Conservation (phyloP, 2,113 vertebrate species). For the Donacobius atricapilla region DNA sequence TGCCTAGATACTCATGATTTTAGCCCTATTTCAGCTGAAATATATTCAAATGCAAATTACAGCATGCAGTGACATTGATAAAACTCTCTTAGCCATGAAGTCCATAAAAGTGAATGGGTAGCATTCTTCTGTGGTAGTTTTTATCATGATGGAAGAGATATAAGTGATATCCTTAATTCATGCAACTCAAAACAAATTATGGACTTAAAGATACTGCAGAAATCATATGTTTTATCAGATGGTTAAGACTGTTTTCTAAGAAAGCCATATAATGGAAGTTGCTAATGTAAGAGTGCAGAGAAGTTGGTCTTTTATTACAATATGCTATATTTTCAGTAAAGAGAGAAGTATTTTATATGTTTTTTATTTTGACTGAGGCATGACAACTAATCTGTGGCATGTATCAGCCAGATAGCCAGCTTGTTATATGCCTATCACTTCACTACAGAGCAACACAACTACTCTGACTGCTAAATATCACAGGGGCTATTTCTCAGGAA, state of each 20-base stretch:
- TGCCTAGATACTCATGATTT: neutral
- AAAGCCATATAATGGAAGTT: neutral
- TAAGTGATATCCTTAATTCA: neutral
- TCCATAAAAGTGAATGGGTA: neutral
- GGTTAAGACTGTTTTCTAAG: neutral
- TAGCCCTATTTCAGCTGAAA: neutral
- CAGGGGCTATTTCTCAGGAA: neutral
- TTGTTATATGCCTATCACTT: conserved; percentile 38
- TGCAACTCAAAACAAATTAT: neutral
- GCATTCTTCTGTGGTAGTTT: neutral
- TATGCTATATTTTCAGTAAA: neutral
- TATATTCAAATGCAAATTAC: neutral
- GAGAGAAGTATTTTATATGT: neutral
- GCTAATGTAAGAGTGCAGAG: neutral
- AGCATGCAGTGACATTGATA: neutral
- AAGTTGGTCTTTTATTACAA: neutral
- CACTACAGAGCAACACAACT: neutral
- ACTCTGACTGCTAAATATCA: neutral
- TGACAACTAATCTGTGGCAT: conserved; percentile 45
- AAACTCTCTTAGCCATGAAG: neutral
- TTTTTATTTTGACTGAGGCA: neutral
- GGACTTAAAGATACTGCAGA: neutral
- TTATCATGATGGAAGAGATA: neutral
- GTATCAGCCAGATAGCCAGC: conserved; percentile 49
- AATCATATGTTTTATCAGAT: neutral